Evolutionary conservation across 2,888 invertebrate species (phyloP), one percentile per base, ranked within the genome.

Genomic region (Acanthosepion esculentum): DNA sequence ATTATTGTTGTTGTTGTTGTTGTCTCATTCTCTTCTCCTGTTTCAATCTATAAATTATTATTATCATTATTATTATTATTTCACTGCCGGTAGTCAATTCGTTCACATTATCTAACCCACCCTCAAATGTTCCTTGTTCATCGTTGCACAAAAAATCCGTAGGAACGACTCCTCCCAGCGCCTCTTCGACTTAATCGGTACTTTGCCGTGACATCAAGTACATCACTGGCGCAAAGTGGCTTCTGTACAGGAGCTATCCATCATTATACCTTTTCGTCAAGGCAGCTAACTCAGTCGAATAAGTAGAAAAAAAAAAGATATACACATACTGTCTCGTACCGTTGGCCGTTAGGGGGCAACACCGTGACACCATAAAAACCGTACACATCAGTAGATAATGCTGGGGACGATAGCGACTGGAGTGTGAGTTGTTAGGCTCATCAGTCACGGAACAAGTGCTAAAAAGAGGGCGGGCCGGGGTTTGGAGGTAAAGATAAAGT

Each of bases 201-300:
- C 78, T 29, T 78, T n/a, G 4, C n/a, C 29, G n/a, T n/a, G 78
- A 78, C 78, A 78, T 78, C 78, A 78, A 78, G 78, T 78, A 29
- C 78, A 78, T n/a, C 78, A n/a, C 7, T n/a, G n/a, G 78, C 10
- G 78, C 78, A n/a, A 78, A n/a, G 78, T 78, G 78, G 78, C 78
- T 78, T 29, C 78, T 78, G 78, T 78, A 8, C 15, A n/a, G n/a
- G 3, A 29, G 78, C 8, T 15, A 78, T 29, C n/a, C 29, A 78
- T 78, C n/a, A 78, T 78, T n/a, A 78, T 78, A 78, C 78, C 78
- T 78, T 78, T 78, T 78, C 78, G 78, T 78, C n/a, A 78, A 78
- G 78, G 29, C 29, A 78, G n/a, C 10, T 78, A 78, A 78, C 29
- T 78, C n/a, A n/a, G 78, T n/a, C 10, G 78, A 12, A n/a, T n/a